These are phyloP conservation scores for Hydrophis major DNA, from an alignment of 2,797 vertebrate species.

Conservation along the genomic window DNA sequence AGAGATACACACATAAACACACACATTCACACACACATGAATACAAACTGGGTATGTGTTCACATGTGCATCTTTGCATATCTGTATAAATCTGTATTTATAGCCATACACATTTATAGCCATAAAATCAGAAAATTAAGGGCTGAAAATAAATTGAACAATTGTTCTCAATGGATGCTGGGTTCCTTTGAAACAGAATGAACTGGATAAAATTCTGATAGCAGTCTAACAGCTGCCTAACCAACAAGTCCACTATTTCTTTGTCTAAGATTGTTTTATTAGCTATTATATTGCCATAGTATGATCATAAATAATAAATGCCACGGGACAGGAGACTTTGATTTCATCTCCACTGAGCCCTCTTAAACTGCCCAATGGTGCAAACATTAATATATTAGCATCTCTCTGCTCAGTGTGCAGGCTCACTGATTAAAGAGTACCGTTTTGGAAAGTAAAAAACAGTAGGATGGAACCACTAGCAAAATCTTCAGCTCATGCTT, in stretches of 20 bases:
- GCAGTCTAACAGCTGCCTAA: slow-evolving; percentile 11
- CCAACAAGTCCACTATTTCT: slow-evolving; percentile 16
- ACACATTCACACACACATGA: no score
- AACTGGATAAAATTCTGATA: slow-evolving; percentile 32
- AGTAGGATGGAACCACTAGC: not conserved
- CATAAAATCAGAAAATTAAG: not conserved
- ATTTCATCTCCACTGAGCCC: slow-evolving; percentile 63
- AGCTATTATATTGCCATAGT: slow-evolving; percentile 51
- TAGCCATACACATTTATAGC: not conserved
- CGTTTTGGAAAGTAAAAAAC: not conserved
- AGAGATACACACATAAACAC: not conserved
- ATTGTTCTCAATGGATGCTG: not conserved
- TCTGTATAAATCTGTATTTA: not conserved
- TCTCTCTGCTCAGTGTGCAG: slow-evolving; percentile 35
- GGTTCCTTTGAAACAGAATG: not conserved
- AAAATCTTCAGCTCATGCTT: not conserved
- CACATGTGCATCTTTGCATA: not conserved
- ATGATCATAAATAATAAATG: slow-evolving; percentile 66
- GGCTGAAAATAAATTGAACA: not conserved
- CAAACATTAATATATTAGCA: slow-evolving; percentile 37
- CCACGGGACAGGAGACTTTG: slow-evolving; percentile 46
- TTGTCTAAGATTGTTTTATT: slow-evolving; percentile 55
- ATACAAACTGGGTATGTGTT: not conserved
- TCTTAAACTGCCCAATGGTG: slow-evolving; percentile 39
- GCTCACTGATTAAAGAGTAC: slow-evolving; percentile 12